A percentile compares a stretch with the other conserved stretches of the same genome.
These are phyloP conservation scores for Sthenelais limicola DNA, from an alignment of 2,888 invertebrate species.

Conservation along the genomic window DNA sequence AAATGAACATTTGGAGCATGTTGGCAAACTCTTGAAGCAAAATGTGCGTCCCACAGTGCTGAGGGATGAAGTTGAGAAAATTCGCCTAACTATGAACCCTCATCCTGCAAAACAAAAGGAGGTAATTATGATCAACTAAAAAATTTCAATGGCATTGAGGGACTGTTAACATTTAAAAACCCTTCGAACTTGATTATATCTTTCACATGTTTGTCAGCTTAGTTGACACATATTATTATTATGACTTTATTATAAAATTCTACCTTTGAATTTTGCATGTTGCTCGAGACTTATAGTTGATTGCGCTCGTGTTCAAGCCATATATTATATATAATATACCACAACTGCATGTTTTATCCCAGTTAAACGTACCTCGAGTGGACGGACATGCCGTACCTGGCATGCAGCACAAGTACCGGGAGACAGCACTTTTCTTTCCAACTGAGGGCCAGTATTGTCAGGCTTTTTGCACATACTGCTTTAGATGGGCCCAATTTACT, in stretches of 20 bases:
- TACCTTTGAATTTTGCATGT: too few relatives aligned
- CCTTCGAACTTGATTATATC: too few relatives aligned
- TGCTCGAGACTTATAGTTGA: too few relatives aligned
- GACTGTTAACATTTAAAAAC: slow-evolving; percentile 11
- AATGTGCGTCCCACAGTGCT: slow-evolving; percentile 15
- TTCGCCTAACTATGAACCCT: slow-evolving; percentile 35
- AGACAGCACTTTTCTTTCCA: slow-evolving; percentile 42
- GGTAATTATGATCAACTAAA: not conserved
- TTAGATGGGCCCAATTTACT: slow-evolving; percentile 45
- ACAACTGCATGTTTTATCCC: too few relatives aligned
- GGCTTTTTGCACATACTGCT: slow-evolving; percentile 43
- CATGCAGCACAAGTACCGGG: slow-evolving; percentile 44
- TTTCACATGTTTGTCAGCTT: too few relatives aligned
- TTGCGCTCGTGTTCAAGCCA: too few relatives aligned
- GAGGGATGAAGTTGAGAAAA: slow-evolving; percentile 30
- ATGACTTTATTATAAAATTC: too few relatives aligned
- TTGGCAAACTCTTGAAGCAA: not conserved
- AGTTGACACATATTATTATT: too few relatives aligned
- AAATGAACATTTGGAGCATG: slow-evolving; percentile 3
- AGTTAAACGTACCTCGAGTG: slow-evolving; percentile 41
- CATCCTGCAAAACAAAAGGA: slow-evolving; percentile 42
- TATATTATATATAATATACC: too few relatives aligned
- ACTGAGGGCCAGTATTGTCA: slow-evolving; percentile 44
- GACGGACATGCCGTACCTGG: slow-evolving; percentile 27
- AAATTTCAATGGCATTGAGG: too few relatives aligned